phyloP scores from a whole-genome alignment of 2,113 vertebrate genomes.

The Pao palembangensis region DNA sequence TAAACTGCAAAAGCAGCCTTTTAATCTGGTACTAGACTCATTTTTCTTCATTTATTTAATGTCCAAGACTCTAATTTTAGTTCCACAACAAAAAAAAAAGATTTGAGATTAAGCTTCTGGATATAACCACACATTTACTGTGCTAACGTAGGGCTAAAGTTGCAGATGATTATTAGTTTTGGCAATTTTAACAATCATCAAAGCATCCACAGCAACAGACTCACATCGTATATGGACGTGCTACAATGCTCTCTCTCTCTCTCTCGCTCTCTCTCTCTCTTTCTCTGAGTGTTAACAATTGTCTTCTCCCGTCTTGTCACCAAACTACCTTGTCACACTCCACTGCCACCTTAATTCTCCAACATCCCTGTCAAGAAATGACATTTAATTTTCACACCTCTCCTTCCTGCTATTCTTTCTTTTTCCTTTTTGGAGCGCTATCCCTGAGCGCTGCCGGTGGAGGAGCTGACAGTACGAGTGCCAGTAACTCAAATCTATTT shows the following conservation, averaged over 20 bases:
- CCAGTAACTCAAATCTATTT: constrained; percentile 49
- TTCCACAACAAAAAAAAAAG: too few species aligned
- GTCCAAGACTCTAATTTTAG: too few species aligned
- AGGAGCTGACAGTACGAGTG: constrained; percentile 61
- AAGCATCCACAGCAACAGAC: too few species aligned
- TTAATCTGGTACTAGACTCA: too few species aligned
- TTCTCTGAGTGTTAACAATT: constrained; percentile 74
- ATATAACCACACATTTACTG: too few species aligned
- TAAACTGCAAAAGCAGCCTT: too few species aligned
- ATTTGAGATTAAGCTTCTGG: too few species aligned
- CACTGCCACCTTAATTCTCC: constrained; percentile 73
- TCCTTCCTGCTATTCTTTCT: constrained; percentile 61
- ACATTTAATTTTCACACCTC: constrained; percentile 77
- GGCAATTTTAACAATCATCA: too few species aligned
- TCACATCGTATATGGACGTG: too few species aligned
- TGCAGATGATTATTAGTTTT: too few species aligned
- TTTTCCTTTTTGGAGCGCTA: constrained; percentile 41
- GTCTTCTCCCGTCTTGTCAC: constrained; percentile 74
- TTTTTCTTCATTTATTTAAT: too few species aligned
- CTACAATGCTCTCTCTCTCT: constrained; percentile 7
- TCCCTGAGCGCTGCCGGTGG: constrained; percentile 52
- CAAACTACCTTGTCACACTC: constrained; percentile 75
- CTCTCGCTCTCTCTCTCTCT: constrained; percentile 43
- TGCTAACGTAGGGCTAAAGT: too few species aligned
- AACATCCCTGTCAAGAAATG: constrained; percentile 73